Evolutionary conservation across 2,888 invertebrate genomes (phyloP).

Genomic region (Heteromurus nitidus): DNA sequence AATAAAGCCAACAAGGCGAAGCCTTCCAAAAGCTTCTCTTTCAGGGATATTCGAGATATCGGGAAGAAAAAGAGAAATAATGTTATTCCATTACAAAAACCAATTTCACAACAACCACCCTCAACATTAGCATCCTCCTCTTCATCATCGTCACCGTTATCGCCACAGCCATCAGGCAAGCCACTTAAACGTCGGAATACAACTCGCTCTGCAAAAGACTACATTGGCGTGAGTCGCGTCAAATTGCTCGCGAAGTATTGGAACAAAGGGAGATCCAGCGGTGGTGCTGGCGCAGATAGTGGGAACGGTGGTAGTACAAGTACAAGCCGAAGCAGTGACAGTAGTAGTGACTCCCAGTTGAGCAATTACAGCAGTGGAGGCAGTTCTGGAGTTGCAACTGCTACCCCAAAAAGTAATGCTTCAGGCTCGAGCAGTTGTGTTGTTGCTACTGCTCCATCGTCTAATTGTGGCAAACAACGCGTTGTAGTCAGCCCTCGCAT

Average conservation of each 20-base stretch:
- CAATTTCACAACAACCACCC: neutral
- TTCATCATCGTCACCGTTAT: slow-evolving; percentile 32
- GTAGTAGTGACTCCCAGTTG: slow-evolving; percentile 50
- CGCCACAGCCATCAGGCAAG: slow-evolving; percentile 3
- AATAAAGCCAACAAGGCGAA: slow-evolving; percentile 27
- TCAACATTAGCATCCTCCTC: slow-evolving; percentile 34
- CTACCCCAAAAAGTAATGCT: neutral
- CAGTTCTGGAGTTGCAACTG: slow-evolving; percentile 25
- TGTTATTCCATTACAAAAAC: slow-evolving; percentile 11
- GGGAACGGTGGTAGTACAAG: slow-evolving; percentile 37
- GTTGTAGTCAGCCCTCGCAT: slow-evolving; percentile 40
- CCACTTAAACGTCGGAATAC: slow-evolving; percentile 49
- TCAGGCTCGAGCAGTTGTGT: slow-evolving; percentile 5
- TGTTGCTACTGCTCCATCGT: slow-evolving; percentile 27
- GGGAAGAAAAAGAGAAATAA: slow-evolving; percentile 46
- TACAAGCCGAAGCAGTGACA: slow-evolving; percentile 49
- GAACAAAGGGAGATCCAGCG: slow-evolving; percentile 51
- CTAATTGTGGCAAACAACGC: slow-evolving; percentile 37
- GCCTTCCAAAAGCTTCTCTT: slow-evolving; percentile 47
- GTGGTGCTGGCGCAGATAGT: slow-evolving; percentile 30
- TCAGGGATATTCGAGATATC: slow-evolving; percentile 50
- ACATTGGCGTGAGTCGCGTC: slow-evolving; percentile 53
- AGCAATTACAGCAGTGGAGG: slow-evolving; percentile 48
- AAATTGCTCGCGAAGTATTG: slow-evolving; percentile 60
- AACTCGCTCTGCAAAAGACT: slow-evolving; percentile 55